A percentile compares a stretch with the other conserved stretches of the same genome.
These are phyloP conservation scores for Varanus salvator DNA, from an alignment of 2,113 vertebrate species.

Conservation along the genomic window DNA sequence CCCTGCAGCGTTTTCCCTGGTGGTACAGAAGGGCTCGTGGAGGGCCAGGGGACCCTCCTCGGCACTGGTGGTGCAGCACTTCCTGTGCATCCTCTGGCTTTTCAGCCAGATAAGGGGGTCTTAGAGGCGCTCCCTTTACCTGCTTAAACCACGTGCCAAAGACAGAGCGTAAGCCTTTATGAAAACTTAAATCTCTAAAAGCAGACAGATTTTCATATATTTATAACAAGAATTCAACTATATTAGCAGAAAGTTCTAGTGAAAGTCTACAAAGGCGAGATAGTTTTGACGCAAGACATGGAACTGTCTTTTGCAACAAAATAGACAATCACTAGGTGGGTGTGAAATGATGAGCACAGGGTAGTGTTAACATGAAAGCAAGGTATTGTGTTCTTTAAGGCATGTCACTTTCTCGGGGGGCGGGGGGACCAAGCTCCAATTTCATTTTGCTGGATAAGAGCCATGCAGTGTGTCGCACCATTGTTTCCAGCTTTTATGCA, in stretches of 20 bases:
- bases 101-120: not conserved
- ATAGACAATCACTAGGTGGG: not conserved
- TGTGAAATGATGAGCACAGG: not conserved
- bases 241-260: not conserved
- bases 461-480: not conserved
- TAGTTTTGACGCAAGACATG: not conserved
- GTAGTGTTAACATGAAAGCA: constrained; percentile 17
- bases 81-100: not conserved
- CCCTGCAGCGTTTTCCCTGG: not conserved
- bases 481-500: constrained; percentile 7
- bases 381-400: not conserved
- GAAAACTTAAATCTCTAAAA: not conserved
- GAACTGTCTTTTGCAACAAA: not conserved
- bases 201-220: not conserved
- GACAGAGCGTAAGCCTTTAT: not conserved
- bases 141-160: not conserved
- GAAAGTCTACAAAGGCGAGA: not conserved
- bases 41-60: not conserved
- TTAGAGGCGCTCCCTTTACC: not conserved
- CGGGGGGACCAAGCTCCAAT: not conserved
- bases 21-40: not conserved
- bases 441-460: not conserved
- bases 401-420: constrained; percentile 1
- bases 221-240: constrained; percentile 29
- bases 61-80: not conserved